Evolutionary conservation across 2,113 vertebrate species (phyloP).

Genomic region (Gavialis gangeticus): DNA sequence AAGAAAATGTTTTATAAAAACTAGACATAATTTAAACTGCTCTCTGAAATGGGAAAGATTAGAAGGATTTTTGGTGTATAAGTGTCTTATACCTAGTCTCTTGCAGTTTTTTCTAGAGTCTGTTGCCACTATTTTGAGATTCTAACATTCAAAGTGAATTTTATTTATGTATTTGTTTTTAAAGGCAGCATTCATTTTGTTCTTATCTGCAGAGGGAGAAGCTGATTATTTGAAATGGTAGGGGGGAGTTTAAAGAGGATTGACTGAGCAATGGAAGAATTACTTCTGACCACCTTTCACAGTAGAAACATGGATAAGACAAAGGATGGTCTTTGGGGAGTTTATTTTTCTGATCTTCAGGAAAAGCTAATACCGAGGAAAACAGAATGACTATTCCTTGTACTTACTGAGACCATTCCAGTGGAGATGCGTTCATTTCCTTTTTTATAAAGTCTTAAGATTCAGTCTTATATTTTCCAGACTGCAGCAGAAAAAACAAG

Average conservation of each 20-base stretch:
- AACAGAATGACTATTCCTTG: neutral
- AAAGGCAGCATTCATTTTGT: neutral
- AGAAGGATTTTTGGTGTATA: neutral
- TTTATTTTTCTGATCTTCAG: neutral
- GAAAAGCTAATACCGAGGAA: neutral
- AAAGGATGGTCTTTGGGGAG: neutral
- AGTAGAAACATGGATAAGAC: neutral
- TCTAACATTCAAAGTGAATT: neutral
- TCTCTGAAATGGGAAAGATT: neutral
- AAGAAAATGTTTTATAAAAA: neutral
- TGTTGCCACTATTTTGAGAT: neutral
- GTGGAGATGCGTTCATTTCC: neutral
- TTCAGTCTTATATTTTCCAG: neutral
- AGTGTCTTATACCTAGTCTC: neutral
- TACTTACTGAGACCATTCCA: neutral
- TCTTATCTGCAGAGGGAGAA: neutral
- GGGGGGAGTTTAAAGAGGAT: neutral
- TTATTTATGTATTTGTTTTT: neutral
- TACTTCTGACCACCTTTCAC: neutral
- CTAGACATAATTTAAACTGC: neutral
- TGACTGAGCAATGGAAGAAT: neutral
- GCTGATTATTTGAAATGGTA: neutral
- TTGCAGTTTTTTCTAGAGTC: neutral
- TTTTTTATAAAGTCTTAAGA: neutral
- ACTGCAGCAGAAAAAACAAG: neutral